phyloP scores from a whole-genome alignment of 1,140 invertebrate genomes.

The Lucilia cuprina region DNA sequence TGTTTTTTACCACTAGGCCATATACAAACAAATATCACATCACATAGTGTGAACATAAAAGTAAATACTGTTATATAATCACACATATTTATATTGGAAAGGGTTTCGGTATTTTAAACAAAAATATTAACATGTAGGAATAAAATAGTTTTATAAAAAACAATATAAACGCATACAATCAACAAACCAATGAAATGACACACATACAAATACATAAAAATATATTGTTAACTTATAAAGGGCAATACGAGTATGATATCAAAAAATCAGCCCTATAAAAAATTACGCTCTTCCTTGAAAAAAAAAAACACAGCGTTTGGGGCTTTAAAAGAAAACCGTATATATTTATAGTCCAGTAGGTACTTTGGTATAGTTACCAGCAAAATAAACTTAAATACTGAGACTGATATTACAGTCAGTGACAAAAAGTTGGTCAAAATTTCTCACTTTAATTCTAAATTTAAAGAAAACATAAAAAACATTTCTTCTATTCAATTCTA shows the following conservation, averaged over 20 bases:
- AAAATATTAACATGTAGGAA: too few relatives aligned
- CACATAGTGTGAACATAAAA: not conserved
- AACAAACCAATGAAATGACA: not conserved
- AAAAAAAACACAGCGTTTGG: not conserved
- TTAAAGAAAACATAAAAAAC: too few relatives aligned
- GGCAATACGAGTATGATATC: not conserved
- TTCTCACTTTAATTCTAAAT: too few relatives aligned
- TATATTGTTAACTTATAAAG: not conserved
- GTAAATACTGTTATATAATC: not conserved
- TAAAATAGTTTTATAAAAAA: too few relatives aligned
- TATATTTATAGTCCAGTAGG: not conserved
- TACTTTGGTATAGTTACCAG: not conserved
- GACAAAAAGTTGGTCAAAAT: not conserved
- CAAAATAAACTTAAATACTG: too few relatives aligned
- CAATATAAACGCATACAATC: not conserved
- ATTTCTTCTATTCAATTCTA: too few relatives aligned
- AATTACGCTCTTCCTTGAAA: not conserved
- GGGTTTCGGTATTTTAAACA: too few relatives aligned
- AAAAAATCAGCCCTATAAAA: not conserved
- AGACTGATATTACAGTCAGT: not conserved
- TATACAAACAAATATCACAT: not conserved
- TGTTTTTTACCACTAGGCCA: too few relatives aligned
- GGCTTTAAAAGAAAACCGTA: not conserved
- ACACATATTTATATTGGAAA: not conserved
- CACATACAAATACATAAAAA: not conserved